phyloP scores from a whole-genome alignment of 2,888 invertebrate genomes.

The Scelioninae gen. 1 region DNA sequence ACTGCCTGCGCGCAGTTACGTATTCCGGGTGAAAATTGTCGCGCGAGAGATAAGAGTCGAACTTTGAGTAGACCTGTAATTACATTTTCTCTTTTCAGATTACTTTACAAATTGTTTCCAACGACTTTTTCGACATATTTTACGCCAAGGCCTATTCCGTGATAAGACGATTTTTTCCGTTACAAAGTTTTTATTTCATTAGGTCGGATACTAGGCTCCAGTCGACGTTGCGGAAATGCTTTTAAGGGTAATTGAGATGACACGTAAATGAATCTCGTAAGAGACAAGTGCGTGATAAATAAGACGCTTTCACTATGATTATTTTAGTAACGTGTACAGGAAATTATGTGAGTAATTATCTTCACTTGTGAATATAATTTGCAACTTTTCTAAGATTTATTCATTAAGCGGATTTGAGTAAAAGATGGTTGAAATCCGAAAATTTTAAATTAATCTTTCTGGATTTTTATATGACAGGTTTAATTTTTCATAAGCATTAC shows the following conservation, averaged over 20 bases:
- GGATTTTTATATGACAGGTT: too few species aligned
- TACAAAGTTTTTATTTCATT: conserved; percentile 19
- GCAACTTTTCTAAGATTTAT: too few species aligned
- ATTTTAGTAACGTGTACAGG: too few species aligned
- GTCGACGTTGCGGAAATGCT: background rate
- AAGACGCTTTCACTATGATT: background rate
- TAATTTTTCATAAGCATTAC: too few species aligned
- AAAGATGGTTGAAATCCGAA: too few species aligned
- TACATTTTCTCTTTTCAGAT: conserved; percentile 54
- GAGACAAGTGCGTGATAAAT: background rate
- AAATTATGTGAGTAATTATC: too few species aligned
- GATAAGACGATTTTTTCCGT: conserved; percentile 18
- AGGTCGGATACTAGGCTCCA: background rate
- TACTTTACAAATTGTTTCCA: conserved; percentile 53
- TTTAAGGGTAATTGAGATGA: conserved; percentile 1
- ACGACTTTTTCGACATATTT: conserved; percentile 32
- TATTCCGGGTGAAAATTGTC: conserved; percentile 58
- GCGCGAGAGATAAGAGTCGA: conserved; percentile 52
- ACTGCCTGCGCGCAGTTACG: conserved; percentile 50
- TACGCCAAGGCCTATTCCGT: conserved; percentile 13
- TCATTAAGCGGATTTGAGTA: too few species aligned
- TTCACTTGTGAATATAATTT: too few species aligned
- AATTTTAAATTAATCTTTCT: too few species aligned
- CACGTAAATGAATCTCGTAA: background rate
- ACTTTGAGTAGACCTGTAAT: conserved; percentile 57